A percentile compares a stretch with the other conserved stretches of the same genome.
phyloP scores from a whole-genome alignment of 1,140 invertebrate species.

The Drosophila serrata region DNA sequence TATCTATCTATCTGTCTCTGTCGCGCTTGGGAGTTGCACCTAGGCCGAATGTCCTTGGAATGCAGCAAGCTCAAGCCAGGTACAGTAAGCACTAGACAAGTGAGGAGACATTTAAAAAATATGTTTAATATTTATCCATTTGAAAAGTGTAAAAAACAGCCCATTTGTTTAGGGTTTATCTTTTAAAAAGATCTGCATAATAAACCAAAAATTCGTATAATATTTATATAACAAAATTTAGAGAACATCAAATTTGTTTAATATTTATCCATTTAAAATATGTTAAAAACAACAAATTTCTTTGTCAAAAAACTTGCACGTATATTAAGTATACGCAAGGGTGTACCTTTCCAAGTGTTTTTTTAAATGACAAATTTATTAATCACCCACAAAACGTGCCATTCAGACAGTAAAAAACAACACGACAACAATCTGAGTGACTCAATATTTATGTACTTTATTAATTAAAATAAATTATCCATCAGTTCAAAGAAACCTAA shows the following conservation, averaged over 20 bases:
- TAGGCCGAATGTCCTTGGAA: slow-evolving; percentile 49
- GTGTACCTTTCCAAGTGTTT: no score
- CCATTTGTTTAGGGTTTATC: no score
- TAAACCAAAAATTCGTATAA: no score
- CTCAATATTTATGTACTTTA: background rate
- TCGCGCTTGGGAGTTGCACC: slow-evolving; percentile 24
- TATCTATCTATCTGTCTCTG: background rate
- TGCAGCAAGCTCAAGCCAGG: slow-evolving; percentile 38
- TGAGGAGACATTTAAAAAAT: background rate
- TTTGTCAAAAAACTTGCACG: no score
- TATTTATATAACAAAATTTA: no score
- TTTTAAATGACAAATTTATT: background rate
- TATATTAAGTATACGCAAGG: no score
- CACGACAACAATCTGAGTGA: background rate
- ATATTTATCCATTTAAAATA: no score
- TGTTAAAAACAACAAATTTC: no score
- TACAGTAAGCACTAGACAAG: slow-evolving; percentile 10
- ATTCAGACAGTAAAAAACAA: background rate
- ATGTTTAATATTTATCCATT: no score
- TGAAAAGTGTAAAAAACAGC: no score
- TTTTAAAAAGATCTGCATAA: no score
- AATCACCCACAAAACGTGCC: background rate
- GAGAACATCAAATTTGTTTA: no score
- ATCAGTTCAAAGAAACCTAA: background rate
- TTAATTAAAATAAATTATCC: background rate